A percentile compares a stretch with the other conserved stretches of the same genome.
Evolutionary conservation across 2,797 vertebrate species (phyloP).

Genomic region (Linurgus olivaceus): DNA sequence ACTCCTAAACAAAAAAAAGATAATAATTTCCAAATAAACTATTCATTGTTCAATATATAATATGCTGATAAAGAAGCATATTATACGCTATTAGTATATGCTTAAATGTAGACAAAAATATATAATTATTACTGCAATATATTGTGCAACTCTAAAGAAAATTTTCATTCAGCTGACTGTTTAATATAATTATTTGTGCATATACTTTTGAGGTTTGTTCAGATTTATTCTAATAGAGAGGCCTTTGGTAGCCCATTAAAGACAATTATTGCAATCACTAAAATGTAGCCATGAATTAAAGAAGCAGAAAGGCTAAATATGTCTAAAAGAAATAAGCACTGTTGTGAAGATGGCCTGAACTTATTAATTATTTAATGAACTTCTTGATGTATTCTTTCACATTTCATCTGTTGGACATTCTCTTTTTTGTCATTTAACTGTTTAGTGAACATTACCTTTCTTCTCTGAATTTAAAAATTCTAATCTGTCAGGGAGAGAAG

Average conservation of each 20-base stretch:
- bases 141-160: neutral
- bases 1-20: neutral
- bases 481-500: neutral
- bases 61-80: neutral
- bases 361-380: neutral
- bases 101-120: accelerated
- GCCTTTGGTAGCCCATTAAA: neutral
- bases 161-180: neutral
- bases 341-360: neutral
- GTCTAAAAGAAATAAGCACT: neutral
- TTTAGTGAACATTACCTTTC: neutral
- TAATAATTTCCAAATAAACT: neutral
- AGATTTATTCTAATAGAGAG: neutral
- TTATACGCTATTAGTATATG: neutral
- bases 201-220: neutral
- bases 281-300: neutral
- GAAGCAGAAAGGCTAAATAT: neutral
- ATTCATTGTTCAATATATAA: neutral
- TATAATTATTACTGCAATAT: neutral
- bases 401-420: neutral
- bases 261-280: neutral
- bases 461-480: neutral
- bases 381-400: neutral
- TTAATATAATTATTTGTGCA: neutral
- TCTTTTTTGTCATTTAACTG: neutral